Percentiles rank a stretch among this genome's conserved stretches.
These are phyloP conservation scores for Catocala sponsa DNA, from an alignment of 2,888 invertebrate genomes.

Conservation along the genomic window DNA sequence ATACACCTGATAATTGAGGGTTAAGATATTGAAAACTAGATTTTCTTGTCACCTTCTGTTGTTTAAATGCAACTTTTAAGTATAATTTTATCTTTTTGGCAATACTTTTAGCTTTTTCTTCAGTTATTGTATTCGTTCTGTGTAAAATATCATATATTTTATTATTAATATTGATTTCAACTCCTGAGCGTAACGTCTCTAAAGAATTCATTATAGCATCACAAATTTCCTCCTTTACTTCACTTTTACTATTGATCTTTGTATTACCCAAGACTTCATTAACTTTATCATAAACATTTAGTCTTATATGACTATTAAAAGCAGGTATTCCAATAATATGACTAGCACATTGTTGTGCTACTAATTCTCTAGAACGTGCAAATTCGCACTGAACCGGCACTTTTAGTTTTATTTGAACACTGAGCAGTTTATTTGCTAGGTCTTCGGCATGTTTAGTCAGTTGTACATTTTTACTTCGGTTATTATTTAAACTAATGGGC, in stretches of 20 bases:
- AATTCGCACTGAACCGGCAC: too few species aligned
- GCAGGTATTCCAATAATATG: constrained; percentile 15
- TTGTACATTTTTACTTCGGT: constrained; percentile 29
- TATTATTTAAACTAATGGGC: constrained; percentile 22
- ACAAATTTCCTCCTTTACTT: constrained; percentile 33
- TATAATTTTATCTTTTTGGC: constrained; percentile 34
- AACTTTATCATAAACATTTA: constrained; percentile 8
- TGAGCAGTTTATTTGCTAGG: constrained; percentile 48
- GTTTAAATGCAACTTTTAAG: constrained; percentile 23
- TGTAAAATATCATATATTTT: constrained; percentile 23
- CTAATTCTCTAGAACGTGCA: too few species aligned
- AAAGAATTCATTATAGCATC: constrained; percentile 35
- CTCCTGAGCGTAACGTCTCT: constrained; percentile 6
- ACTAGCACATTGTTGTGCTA: constrained; percentile 3
- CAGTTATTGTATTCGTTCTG: constrained; percentile 22
- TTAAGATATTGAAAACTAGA: constrained; percentile 32
- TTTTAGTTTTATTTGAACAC: constrained; percentile 33
- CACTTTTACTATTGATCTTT: not conserved
- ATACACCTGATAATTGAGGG: constrained; percentile 34
- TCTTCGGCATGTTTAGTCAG: constrained; percentile 52
- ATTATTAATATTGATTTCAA: constrained; percentile 17
- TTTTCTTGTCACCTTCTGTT: constrained; percentile 8
- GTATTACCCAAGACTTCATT: constrained; percentile 5
- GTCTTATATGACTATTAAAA: constrained; percentile 8
- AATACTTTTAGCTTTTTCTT: constrained; percentile 17